Evolutionary conservation across 2,113 vertebrate species (phyloP).

Genomic region (Pelecanoides urinatrix): DNA sequence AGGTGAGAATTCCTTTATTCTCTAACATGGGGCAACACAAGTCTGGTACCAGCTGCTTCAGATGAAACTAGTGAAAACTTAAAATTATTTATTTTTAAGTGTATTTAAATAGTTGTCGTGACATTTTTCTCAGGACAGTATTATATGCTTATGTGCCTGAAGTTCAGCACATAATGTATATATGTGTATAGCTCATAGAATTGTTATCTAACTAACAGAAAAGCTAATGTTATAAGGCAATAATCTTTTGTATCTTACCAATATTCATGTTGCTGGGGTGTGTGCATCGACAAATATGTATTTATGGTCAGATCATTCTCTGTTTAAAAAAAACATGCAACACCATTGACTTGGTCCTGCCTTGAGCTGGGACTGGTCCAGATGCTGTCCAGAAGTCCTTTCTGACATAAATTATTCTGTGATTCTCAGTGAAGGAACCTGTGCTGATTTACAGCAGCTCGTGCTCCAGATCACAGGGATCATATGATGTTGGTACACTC

Average conservation of each 20-base stretch:
- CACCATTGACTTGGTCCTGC: not conserved
- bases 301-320: no score
- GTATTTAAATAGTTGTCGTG: not conserved
- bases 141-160: not conserved
- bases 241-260: not conserved
- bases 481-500: not conserved
- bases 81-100: not conserved
- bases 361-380: not conserved
- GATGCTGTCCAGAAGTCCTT: not conserved
- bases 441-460: not conserved
- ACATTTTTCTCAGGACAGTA: not conserved
- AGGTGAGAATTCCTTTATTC: slow-evolving; percentile 29
- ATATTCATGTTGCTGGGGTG: not conserved
- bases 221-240: not conserved
- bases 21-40: not conserved
- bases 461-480: not conserved
- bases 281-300: not conserved
- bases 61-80: not conserved
- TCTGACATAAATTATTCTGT: not conserved
- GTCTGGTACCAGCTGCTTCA: not conserved
- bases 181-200: not conserved
- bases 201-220: not conserved
- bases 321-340: not conserved
- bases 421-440: not conserved
- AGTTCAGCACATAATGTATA: not conserved